phyloP scores from a whole-genome alignment of 2,797 vertebrate genomes.

The Microctenopoma lineatum region DNA sequence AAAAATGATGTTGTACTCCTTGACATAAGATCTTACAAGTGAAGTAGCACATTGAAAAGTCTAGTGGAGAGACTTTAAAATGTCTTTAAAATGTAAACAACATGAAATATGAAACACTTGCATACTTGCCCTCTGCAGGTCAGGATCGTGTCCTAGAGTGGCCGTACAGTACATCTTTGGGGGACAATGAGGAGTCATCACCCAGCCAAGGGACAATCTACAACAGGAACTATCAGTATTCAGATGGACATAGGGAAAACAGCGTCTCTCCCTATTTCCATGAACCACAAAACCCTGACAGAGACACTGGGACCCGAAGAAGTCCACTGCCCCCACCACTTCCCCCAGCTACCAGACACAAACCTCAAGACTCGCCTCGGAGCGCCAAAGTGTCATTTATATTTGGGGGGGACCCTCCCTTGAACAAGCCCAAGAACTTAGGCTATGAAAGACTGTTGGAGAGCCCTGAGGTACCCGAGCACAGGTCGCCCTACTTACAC shows the following conservation, averaged over 20 bases:
- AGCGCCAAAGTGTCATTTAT: slow-evolving; percentile 99
- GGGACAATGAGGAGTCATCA: slow-evolving; percentile 82
- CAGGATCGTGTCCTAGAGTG: slow-evolving; percentile 91
- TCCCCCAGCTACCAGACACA: slow-evolving; percentile 87
- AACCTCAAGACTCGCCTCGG: slow-evolving; percentile 90
- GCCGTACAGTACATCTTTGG: slow-evolving; percentile 92
- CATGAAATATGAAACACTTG: slow-evolving; percentile 35
- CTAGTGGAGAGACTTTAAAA: neutral
- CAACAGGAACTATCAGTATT: slow-evolving; percentile 81
- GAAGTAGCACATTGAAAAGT: slow-evolving; percentile 18
- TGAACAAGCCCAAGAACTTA: slow-evolving; percentile 86
- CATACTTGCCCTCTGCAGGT: slow-evolving; percentile 77
- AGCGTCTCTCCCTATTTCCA: slow-evolving; percentile 87
- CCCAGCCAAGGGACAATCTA: slow-evolving; percentile 79
- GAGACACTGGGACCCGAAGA: slow-evolving; percentile 73
- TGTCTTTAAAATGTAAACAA: slow-evolving; percentile 26
- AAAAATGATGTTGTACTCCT: slow-evolving; percentile 20
- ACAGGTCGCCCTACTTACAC: slow-evolving; percentile 86
- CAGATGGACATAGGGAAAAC: slow-evolving; percentile 85
- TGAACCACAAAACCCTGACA: slow-evolving; percentile 82
- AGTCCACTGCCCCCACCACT: slow-evolving; percentile 84
- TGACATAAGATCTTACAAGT: slow-evolving; percentile 10
- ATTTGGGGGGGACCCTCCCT: slow-evolving; percentile 91
- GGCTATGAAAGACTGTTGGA: slow-evolving; percentile 92
- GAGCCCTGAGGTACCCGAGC: slow-evolving; percentile 89